These are phyloP conservation scores for Lagenorhynchus albirostris DNA, from an alignment of 2,113 vertebrate species.

Conservation along the genomic window DNA sequence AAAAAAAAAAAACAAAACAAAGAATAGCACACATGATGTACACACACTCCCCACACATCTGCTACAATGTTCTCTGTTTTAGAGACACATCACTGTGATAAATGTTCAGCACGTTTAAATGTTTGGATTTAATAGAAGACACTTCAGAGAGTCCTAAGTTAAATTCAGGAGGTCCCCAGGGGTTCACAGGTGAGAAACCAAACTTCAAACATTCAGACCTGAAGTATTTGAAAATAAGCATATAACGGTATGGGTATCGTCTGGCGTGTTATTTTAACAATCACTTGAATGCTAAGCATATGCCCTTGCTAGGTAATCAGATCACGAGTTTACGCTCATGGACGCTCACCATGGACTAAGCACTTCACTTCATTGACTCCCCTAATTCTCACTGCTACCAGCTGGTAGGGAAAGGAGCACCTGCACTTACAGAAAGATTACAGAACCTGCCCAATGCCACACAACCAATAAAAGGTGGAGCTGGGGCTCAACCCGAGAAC, in stretches of 20 bases:
- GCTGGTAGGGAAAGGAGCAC: background rate
- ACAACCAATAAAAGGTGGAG: background rate
- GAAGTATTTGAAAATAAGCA: background rate
- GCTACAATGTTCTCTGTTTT: background rate
- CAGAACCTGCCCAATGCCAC: background rate
- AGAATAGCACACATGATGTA: rapidly evolving
- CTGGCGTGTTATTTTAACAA: background rate
- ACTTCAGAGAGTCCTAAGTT: background rate
- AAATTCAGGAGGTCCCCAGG: background rate
- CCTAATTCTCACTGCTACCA: background rate
- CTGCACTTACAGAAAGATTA: no score
- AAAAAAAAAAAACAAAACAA: background rate
- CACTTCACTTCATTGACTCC: background rate
- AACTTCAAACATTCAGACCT: background rate
- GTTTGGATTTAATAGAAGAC: background rate
- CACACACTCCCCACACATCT: background rate
- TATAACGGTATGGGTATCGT: background rate
- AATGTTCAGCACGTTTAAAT: background rate
- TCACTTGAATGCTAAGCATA: background rate
- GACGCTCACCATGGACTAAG: background rate
- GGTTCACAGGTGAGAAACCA: background rate
- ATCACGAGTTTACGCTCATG: rapidly evolving
- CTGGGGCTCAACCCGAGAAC: no score
- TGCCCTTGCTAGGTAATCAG: background rate
- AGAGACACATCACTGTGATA: background rate